These are phyloP conservation scores for Yponomeuta plumbellus DNA, from an alignment of 2,888 invertebrate genomes.

Conservation along the genomic window DNA sequence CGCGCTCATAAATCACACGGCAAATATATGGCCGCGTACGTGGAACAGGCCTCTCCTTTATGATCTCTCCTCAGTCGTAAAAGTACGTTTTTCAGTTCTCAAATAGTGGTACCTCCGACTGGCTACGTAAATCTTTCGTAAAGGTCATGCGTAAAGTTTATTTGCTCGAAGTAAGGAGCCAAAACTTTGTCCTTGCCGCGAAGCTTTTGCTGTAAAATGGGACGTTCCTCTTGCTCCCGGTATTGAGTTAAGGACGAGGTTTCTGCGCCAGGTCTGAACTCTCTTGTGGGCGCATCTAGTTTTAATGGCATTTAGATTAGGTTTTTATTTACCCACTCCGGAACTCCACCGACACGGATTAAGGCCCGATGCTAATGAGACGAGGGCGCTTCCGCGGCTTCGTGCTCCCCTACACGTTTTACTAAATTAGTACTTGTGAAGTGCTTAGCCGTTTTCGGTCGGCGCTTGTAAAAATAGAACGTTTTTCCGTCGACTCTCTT, in stretches of 20 bases:
- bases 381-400: slow-evolving; percentile 19
- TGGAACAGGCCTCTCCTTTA: neutral
- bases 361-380: slow-evolving; percentile 31
- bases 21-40: slow-evolving; percentile 6
- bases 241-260: slow-evolving; percentile 39
- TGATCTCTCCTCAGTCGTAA: neutral
- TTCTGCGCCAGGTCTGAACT: slow-evolving; percentile 43
- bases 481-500: neutral
- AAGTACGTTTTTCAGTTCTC: neutral
- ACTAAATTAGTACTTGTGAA: slow-evolving; percentile 1
- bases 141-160: slow-evolving; percentile 3
- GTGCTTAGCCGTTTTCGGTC: neutral
- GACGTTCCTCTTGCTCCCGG: slow-evolving; percentile 25
- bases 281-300: slow-evolving; percentile 53
- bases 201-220: neutral
- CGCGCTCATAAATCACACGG: slow-evolving; percentile 3
- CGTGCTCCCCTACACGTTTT: neutral
- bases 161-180: neutral
- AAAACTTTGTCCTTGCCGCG: neutral
- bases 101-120: neutral
- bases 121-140: neutral
- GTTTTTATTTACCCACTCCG: slow-evolving; percentile 60
- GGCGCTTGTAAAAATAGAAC: neutral
- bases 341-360: slow-evolving; percentile 24
- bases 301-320: slow-evolving; percentile 75